Conservation (phyloP, 2,888 invertebrate species). For the Tanytarsus gracilentus region DNA sequence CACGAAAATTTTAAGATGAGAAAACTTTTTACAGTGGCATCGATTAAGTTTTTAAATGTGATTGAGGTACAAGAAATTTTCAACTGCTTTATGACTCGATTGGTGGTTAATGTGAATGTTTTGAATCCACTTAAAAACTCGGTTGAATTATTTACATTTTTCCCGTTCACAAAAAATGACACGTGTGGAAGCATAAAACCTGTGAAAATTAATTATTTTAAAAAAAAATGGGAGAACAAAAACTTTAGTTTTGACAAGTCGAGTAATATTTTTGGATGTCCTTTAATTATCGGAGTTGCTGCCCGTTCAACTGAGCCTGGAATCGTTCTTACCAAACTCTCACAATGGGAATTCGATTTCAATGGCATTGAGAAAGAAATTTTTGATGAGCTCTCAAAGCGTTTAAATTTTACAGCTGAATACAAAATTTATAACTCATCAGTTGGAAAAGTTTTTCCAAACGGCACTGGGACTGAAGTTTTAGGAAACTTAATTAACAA, state of each 20-base stretch:
- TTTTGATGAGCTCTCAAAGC: not conserved
- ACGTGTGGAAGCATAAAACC: not conserved
- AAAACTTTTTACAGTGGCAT: not conserved
- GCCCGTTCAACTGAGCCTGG: not conserved
- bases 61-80: not conserved
- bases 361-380: constrained; percentile 9
- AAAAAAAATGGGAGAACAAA: not conserved
- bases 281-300: not conserved
- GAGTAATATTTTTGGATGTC: not conserved
- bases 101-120: not conserved
- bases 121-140: not conserved
- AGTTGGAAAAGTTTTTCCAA: not conserved
- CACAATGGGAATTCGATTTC: not conserved
- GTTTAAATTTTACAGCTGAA: not conserved
- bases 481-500: not conserved
- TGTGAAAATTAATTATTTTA: not conserved
- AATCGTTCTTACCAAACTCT: not conserved
- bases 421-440: not conserved
- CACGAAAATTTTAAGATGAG: not conserved
- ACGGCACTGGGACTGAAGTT: constrained; percentile 15
- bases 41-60: not conserved
- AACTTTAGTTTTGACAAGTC: not conserved
- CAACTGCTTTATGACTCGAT: not conserved
- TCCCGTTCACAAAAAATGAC: not conserved
- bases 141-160: not conserved